phyloP scores from a whole-genome alignment of 2,888 invertebrate genomes.

The Desoria tigrina region DNA sequence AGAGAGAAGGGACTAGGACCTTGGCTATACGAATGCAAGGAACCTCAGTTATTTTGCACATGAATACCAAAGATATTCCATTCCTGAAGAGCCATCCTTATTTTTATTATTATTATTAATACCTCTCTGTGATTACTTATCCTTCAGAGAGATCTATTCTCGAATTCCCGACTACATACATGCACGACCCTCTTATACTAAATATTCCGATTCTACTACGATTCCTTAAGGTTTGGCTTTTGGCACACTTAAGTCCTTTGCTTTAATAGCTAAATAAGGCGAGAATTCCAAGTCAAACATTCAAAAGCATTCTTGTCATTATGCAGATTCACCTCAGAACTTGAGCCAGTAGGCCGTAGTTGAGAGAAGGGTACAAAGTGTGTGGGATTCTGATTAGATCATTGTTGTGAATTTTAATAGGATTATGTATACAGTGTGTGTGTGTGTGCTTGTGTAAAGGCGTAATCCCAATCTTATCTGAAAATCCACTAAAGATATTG shows the following conservation, averaged over 20 bases:
- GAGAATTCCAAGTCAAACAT: not conserved
- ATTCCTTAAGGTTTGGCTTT: conserved; percentile 1
- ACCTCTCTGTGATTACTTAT: conserved; percentile 9
- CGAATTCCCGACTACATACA: not conserved
- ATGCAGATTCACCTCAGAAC: no score
- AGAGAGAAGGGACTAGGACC: conserved; percentile 1
- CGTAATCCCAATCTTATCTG: no score
- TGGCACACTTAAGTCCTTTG: not conserved
- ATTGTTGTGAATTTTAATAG: no score
- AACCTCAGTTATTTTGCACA: conserved; percentile 2
- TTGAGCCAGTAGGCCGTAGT: no score
- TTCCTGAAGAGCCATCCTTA: conserved; percentile 9
- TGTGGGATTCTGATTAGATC: no score
- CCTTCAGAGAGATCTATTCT: conserved; percentile 16
- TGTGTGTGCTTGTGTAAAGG: no score
- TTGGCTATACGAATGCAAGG: not conserved
- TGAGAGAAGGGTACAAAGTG: no score
- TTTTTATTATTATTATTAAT: not conserved
- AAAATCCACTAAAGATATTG: no score
- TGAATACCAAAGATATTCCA: conserved; percentile 4
- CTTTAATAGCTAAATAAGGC: conserved; percentile 5
- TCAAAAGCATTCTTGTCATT: no score
- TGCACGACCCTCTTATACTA: not conserved
- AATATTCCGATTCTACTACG: not conserved
- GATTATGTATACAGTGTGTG: no score